phyloP scores from a whole-genome alignment of 2,888 invertebrate species.

The Stenoptilia bipunctidactyla region DNA sequence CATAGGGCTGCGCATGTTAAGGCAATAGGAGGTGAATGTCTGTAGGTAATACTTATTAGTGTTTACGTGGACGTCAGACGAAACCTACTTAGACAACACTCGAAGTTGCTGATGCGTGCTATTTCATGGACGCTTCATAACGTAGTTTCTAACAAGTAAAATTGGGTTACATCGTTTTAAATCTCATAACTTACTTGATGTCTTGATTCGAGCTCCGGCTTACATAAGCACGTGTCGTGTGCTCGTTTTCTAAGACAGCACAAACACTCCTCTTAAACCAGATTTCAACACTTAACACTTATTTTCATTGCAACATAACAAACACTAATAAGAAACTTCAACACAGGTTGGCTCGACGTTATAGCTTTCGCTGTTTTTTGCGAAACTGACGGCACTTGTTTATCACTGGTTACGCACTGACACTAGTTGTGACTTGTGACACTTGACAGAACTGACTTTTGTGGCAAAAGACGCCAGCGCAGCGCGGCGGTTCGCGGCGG shows the following conservation, averaged over 20 bases:
- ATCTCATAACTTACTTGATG: conserved; percentile 44
- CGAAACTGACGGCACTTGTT: conserved; percentile 21
- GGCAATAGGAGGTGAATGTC: too few relatives aligned
- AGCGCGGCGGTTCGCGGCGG: conserved; percentile 13
- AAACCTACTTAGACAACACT: too few relatives aligned
- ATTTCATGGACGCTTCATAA: not conserved
- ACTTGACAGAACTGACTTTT: too few relatives aligned
- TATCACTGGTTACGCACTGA: not conserved
- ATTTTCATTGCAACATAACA: conserved; percentile 47
- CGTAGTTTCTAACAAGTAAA: not conserved
- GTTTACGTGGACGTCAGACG: too few relatives aligned
- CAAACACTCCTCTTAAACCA: conserved; percentile 52
- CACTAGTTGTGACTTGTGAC: not conserved
- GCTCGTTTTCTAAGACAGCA: conserved; percentile 48
- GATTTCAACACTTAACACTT: conserved; percentile 64
- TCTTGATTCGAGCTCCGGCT: conserved; percentile 36
- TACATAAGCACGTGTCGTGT: conserved; percentile 60
- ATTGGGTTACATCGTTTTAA: not conserved
- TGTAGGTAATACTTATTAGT: too few relatives aligned
- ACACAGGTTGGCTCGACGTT: conserved; percentile 37
- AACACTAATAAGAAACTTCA: conserved; percentile 54
- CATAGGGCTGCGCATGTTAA: too few relatives aligned
- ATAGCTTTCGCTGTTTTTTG: conserved; percentile 53
- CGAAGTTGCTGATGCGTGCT: too few relatives aligned
- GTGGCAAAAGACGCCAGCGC: too few relatives aligned